These are phyloP conservation scores for Onychostruthus taczanowskii DNA, from an alignment of 2,113 vertebrate genomes.

Conservation along the genomic window DNA sequence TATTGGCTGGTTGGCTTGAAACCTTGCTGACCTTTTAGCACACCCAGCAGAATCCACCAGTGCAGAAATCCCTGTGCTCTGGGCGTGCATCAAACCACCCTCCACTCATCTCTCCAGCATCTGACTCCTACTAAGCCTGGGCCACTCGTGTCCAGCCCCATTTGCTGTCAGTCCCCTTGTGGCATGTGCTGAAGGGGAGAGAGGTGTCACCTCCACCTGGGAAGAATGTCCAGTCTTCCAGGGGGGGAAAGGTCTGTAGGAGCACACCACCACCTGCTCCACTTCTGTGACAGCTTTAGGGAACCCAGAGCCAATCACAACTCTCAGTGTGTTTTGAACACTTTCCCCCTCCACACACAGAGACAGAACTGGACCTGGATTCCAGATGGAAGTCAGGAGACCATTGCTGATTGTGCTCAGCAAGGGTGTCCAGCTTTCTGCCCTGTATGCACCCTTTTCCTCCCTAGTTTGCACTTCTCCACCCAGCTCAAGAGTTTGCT, in stretches of 20 bases:
- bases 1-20: conserved; percentile 20
- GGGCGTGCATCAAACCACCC: background rate
- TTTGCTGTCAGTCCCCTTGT: background rate
- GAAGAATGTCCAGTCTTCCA: background rate
- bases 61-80: background rate
- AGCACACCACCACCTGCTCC: background rate
- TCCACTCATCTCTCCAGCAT: background rate
- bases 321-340: background rate
- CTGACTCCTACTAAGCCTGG: background rate
- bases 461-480: background rate
- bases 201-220: background rate
- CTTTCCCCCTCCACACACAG: background rate
- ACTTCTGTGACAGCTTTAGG: background rate
- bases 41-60: background rate
- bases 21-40: conserved; percentile 45
- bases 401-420: background rate
- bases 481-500: background rate
- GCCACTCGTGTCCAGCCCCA: accelerated
- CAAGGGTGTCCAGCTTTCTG: background rate
- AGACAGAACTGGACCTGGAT: background rate
- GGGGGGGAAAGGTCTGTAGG: background rate
- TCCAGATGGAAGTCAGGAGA: background rate
- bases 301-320: background rate
- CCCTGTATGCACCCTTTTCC: background rate
- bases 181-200: background rate